Base-by-base conservation (phyloP, 2,113 vertebrate genomes). In the Odobenus rosmarus region DNA sequence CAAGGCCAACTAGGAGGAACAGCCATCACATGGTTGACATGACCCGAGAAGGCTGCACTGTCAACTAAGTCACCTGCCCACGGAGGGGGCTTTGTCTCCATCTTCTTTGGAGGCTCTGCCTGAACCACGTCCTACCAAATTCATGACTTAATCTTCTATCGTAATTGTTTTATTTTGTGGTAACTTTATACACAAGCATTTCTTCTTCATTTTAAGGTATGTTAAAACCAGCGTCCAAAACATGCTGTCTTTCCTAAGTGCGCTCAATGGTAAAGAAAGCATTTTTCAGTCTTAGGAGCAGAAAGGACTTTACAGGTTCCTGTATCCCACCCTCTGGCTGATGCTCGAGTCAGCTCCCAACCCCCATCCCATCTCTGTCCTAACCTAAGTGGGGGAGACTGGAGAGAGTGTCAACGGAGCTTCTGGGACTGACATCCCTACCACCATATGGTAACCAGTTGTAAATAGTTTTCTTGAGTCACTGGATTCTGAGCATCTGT, bases 1-100 rank as follows among this genome's bases (percentile, higher is more conserved):
- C 96, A 99, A 98, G 49, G 99, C 99, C 98, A 99, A 62, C 99
- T 99, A 98, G 33, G 53, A 98, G 95, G 96, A 98, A 98, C 79
- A 59, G 1, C n/a, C 55, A 39, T 57, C 46, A n/a, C 46, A 62
- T 36, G n/a, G 33, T 0, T 46, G 21, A 74, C 9, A 2, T 1
- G 12, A 49, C 39, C 59, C 0, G 4, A 23, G n/a, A 86, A 18
- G 9, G 72, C 36, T 49, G 49, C 12, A 23, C 3, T 16, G 71
- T 18, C 42, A 64, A 31, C 80, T 62, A 31, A 11, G 39, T 18
- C 31, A 76, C 69, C 39, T 18, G 59, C n/a, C 84, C 10, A 4
- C 1, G 3, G 18, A 57, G 1, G 21, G 16, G 33, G 18, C 33
- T 69, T 69, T 10, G 39, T 39, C 24, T 61, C 74, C 15, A 3